These are phyloP conservation scores for Oceanodroma leucorhoa DNA, from an alignment of 2,797 vertebrate species.

Conservation along the genomic window DNA sequence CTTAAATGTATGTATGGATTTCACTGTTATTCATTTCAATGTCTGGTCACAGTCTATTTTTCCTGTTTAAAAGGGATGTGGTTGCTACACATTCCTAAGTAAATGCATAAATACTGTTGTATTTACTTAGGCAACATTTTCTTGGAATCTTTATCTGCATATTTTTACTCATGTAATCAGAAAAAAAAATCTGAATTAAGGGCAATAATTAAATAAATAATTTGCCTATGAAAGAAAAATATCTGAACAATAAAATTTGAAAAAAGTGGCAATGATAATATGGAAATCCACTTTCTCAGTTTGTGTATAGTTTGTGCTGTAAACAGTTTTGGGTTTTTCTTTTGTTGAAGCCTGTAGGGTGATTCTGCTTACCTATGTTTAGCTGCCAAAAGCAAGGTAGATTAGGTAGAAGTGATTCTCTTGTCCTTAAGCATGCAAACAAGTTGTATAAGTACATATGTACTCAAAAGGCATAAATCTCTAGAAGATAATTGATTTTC, in stretches of 20 bases:
- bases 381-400: neutral
- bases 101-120: neutral
- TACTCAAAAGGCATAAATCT: neutral
- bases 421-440: neutral
- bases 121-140: neutral
- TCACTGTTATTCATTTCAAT: neutral
- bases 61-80: neutral
- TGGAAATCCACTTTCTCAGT: neutral
- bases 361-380: neutral
- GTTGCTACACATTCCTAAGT: neutral
- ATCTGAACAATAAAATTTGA: neutral
- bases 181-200: neutral
- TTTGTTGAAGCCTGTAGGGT: neutral
- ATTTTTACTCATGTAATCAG: neutral
- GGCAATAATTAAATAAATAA: neutral
- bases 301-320: neutral
- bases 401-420: neutral
- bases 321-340: fast-evolving
- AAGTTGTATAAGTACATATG: neutral
- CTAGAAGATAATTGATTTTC: neutral
- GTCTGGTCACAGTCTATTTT: neutral
- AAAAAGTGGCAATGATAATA: neutral
- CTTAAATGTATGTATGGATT: neutral
- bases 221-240: neutral
- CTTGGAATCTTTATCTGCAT: neutral